Evolutionary conservation across 1,140 invertebrate species (phyloP), one percentile per base, ranked within the genome.

Genomic region (Trachymyrmex septentrionalis): DNA sequence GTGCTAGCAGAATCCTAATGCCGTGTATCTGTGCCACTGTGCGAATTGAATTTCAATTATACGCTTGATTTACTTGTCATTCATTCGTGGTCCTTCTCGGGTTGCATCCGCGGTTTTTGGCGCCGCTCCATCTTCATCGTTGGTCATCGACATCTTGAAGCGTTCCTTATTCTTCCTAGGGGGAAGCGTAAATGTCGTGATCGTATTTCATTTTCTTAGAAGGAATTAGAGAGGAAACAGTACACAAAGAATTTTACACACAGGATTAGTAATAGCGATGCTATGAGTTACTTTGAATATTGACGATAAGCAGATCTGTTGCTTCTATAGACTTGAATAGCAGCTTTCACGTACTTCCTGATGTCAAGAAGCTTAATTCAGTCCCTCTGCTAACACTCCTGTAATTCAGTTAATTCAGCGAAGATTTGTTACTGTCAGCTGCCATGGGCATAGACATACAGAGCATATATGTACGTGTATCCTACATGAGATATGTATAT

Each of bases 21-120:
- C 64, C 55, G 67, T 72, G 91, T 93, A 93, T 93, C 92, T 92
- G 92, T 93, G 92, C 90, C 92, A 93, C 86, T 89, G 85, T 93
- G 91, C 88, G 88, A 91, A 91, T 92, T 89, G 92, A 92, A 93
- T 93, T 91, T 66, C 92, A 93, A 93, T 93, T 90, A 88, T 87
- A 87, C 50, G 69, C 78, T 89, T 90, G 86, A 92, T 92, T 91
- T 90, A 90, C 86, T 91, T 92, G 88, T 89, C 80, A 92, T 92
- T 91, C 90, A 82, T 38, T 69, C 57, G 82, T 59, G 30, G 44
- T 71, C 61, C 86, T 59, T 34, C 44, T 71, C 61, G 75, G 59
- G 61, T 90, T 86, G 85, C 86, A 90, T 91, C 81, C 73, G 85
- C 84, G 75, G 76, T 76, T 86, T 91, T 91, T 91, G 91, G 91